Evolutionary conservation across 1,140 invertebrate species (phyloP), one percentile per base, ranked within the genome.

Genomic region (Yoshiicerus persimilis): DNA sequence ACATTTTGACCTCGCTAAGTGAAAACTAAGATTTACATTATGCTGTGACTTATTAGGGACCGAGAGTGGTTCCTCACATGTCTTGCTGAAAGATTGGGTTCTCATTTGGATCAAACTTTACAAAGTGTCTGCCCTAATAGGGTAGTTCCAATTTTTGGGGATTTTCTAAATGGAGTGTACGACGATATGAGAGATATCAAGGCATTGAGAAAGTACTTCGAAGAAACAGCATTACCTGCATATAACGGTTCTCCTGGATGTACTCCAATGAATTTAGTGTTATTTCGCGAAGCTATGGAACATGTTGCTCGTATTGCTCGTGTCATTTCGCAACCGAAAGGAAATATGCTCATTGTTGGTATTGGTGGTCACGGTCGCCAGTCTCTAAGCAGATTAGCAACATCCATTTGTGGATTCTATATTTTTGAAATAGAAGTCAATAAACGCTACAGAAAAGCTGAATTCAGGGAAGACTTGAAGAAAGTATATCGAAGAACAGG

Each of bases 281-380:
- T 97, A 66, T 89, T 89, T 47, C 66, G 94, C 86, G 96, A 97
- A 92, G 96, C 96, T 3, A 95, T 97, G 47, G 95, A 97, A 91
- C 96, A 97, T 92, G 94, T 97, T 83, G 95, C 95, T 86, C 95
- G 96, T 88, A 96, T 96, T 86, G 94, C 96, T 13, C 93, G 97
- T 85, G 96, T 97, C 20, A 95, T 98, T 64, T 96, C 96, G 2
- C 96, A 97, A 92, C 96, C 95, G 0, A 93, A 95, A 36, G 97
- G 97, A 5, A 95, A 97, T 92, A 95, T 97, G 94, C 93, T 97
- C 4, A 94, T 97, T 77, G 95, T 98, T 75, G 96, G 96, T 47
- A 96, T 97, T 89, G 96, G 96, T 85, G 97, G 97, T n/a, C 97
- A 95, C 90, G 97, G 97, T 0, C 93, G 97, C 9, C 96, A 97